Conservation (phyloP, 2,888 invertebrate species). For the Leptopterna dolabrata region DNA sequence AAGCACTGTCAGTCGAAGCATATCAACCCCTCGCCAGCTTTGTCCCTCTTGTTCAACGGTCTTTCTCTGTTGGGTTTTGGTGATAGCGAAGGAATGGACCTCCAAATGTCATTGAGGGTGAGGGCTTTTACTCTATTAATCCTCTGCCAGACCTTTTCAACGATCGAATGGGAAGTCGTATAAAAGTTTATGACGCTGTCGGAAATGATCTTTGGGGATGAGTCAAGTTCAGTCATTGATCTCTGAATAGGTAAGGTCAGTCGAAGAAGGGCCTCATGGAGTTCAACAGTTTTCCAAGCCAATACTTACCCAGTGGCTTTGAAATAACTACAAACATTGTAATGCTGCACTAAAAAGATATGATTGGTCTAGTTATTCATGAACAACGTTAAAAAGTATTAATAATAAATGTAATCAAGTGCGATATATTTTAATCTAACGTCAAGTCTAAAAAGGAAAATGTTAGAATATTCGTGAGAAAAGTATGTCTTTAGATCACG, state of each 20-base stretch:
- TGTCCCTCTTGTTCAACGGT: background rate
- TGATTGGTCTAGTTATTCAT: no score
- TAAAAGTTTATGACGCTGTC: background rate
- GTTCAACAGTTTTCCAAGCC: no score
- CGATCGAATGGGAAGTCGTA: background rate
- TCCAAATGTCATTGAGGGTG: background rate
- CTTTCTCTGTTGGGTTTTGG: background rate
- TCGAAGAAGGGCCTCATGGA: no score
- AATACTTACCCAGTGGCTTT: no score
- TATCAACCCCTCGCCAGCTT: background rate
- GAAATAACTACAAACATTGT: no score
- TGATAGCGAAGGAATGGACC: background rate
- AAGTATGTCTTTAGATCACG: no score
- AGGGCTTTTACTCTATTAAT: background rate
- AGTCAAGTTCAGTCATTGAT: background rate
- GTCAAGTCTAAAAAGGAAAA: no score
- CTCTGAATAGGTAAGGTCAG: background rate
- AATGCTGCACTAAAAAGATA: no score
- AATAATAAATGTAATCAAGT: no score
- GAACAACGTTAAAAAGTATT: no score
- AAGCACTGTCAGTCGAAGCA: constrained; percentile 1
- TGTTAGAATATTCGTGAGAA: no score
- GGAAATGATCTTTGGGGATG: background rate
- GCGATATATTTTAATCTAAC: no score
- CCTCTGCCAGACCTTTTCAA: background rate